Evolutionary conservation across 2,797 vertebrate species (phyloP).

Genomic region (Florisuga fusca): DNA sequence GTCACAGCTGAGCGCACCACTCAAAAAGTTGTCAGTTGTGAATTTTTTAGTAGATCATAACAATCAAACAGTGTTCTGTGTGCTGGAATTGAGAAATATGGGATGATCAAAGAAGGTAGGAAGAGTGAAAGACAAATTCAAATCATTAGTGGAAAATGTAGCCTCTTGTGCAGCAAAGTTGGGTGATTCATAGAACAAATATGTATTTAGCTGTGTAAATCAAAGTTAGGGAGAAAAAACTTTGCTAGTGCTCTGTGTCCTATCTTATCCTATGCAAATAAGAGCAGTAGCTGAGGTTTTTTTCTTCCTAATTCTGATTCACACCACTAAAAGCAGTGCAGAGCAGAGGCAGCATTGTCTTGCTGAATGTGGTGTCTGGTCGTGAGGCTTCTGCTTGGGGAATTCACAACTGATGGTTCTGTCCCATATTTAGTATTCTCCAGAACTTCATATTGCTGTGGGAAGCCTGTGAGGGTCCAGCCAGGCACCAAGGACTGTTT

Average conservation of each 20-base stretch:
- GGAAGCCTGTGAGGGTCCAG: slow-evolving; percentile 55
- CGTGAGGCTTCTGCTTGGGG: neutral
- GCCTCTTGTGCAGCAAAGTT: neutral
- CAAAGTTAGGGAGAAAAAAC: neutral
- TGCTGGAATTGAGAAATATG: neutral
- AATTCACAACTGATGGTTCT: neutral
- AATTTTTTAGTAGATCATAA: slow-evolving; percentile 48
- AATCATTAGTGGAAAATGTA: neutral
- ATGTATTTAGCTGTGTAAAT: neutral
- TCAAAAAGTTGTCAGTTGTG: slow-evolving; percentile 25
- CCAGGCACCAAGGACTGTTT: slow-evolving; percentile 67
- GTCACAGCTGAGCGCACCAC: slow-evolving; percentile 26
- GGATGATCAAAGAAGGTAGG: slow-evolving; percentile 39
- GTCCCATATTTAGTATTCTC: neutral
- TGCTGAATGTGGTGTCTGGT: neutral
- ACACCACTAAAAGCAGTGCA: rapidly evolving
- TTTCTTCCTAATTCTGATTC: neutral
- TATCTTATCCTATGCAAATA: neutral
- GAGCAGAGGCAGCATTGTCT: neutral
- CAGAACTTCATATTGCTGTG: slow-evolving; percentile 22
- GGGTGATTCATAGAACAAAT: slow-evolving; percentile 42
- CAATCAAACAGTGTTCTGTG: neutral
- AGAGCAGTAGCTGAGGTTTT: neutral
- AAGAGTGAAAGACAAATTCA: slow-evolving; percentile 34
- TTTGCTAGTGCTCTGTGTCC: neutral